Base-by-base conservation (phyloP, 2,113 vertebrate species). In the Loxodonta africana region DNA sequence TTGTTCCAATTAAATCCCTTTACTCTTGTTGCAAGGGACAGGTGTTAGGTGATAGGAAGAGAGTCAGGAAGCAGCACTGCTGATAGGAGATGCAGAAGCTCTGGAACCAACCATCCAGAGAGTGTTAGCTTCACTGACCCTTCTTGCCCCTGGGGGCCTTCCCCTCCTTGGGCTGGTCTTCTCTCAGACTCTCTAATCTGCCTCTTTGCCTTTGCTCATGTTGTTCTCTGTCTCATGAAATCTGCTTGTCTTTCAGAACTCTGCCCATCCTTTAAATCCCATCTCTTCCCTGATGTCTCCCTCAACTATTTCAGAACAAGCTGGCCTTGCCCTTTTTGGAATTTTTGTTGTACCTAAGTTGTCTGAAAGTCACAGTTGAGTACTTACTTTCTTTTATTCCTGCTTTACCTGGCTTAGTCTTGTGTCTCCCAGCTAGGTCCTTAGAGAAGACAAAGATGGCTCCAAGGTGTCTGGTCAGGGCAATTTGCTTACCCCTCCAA, bases 341-440 rank as follows among this genome's bases (percentile, higher is more conserved):
- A 63, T 15, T 92, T 95, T 20, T 12, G 57, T 71, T 74, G 26
- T 82, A 81, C n/a, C 86, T 37, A 37, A 37, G 37, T 37, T 73
- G 8, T 51, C 69, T 90, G 76, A 80, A 76, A 91, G 30, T 90
- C 48, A 73, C 9, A 80, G 77, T 65, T 87, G 69, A 48, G 57
- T 74, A 20, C 67, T 81, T 53, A 21, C 33, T 84, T 69, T 71
- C n/a, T 73, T 91, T 89, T 41, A 51, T 84, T 82, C 77, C 60
- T 74, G 0, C n/a, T 71, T 82, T 1, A 0, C 74, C 51, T 33
- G 85, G n/a, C 1, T 67, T 81, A 46, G 73, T 63, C 62, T 62
- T 71, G 8, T 62, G 46, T 57, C 30, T 44, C 48, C 69, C 33
- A 81, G 4, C 26, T 26, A 78, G 30, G 76, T 60, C 76, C 48